A percentile compares a stretch with the other conserved stretches of the same genome.
phyloP scores from a whole-genome alignment of 1,140 invertebrate species.

The Hylyphantes graminicola region DNA sequence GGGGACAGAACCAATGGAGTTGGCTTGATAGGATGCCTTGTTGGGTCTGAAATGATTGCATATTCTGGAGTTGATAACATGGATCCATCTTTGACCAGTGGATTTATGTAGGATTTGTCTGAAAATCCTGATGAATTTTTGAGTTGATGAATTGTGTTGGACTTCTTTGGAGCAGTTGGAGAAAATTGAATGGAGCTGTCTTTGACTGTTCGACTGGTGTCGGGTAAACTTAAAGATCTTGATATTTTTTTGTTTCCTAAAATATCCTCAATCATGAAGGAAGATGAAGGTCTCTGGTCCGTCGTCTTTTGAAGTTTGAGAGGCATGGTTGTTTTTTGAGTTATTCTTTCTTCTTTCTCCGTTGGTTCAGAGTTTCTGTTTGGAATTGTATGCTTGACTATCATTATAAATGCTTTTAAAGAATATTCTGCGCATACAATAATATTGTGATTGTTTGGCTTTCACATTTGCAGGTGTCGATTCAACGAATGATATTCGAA shows the following conservation, averaged over 20 bases:
- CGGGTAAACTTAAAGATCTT: conserved; percentile 12
- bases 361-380: not conserved
- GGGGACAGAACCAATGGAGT: conserved; percentile 49
- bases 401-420: too few species aligned
- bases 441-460: too few species aligned
- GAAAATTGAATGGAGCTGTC: not conserved
- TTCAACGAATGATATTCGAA: too few species aligned
- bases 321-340: not conserved
- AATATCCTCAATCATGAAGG: conserved; percentile 57
- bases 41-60: not conserved
- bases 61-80: conserved; percentile 7
- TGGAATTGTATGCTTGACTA: too few species aligned
- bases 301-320: not conserved
- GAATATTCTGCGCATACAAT: too few species aligned
- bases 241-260: conserved; percentile 28
- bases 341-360: conserved; percentile 13
- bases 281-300: conserved; percentile 6
- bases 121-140: not conserved
- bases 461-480: too few species aligned
- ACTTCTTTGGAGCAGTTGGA: not conserved
- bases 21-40: conserved; percentile 29
- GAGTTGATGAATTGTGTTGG: conserved; percentile 9
- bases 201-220: conserved; percentile 1
- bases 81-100: not conserved
- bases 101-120: not conserved